These are phyloP conservation scores for Tupaia tana DNA, from an alignment of 2,113 vertebrate genomes.

Conservation along the genomic window DNA sequence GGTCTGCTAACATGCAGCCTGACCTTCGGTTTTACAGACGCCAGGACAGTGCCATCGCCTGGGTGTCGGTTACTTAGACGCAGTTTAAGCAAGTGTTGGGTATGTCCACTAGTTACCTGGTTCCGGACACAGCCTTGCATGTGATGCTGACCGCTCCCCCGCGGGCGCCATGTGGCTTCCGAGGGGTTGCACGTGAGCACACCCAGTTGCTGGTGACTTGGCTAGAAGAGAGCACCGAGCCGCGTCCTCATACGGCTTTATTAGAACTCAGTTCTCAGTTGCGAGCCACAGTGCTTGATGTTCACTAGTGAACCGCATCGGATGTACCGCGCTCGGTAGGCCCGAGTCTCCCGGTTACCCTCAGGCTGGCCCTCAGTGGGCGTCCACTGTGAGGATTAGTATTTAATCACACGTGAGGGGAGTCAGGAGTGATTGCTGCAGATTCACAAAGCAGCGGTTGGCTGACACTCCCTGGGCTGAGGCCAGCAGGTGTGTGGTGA, in stretches of 20 bases:
- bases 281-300: no score
- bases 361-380: not conserved
- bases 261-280: not conserved
- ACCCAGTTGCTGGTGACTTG: not conserved
- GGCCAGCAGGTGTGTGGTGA: no score
- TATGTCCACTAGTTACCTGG: not conserved
- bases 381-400: not conserved
- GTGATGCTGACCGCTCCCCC: not conserved
- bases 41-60: not conserved
- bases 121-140: not conserved
- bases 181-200: no score
- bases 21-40: conserved; percentile 37
- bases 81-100: not conserved
- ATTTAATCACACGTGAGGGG: not conserved
- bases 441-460: not conserved
- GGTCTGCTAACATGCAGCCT: conserved; percentile 35
- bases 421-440: conserved; percentile 38
- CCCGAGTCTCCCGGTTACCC: not conserved
- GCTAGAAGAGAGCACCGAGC: not conserved
- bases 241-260: not conserved
- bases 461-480: not conserved
- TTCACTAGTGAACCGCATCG: no score
- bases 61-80: not conserved
- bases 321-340: not conserved
- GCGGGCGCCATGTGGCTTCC: no score